Evolutionary conservation across 2,113 vertebrate genomes (phyloP).

Genomic region (Corvus moneduloides): DNA sequence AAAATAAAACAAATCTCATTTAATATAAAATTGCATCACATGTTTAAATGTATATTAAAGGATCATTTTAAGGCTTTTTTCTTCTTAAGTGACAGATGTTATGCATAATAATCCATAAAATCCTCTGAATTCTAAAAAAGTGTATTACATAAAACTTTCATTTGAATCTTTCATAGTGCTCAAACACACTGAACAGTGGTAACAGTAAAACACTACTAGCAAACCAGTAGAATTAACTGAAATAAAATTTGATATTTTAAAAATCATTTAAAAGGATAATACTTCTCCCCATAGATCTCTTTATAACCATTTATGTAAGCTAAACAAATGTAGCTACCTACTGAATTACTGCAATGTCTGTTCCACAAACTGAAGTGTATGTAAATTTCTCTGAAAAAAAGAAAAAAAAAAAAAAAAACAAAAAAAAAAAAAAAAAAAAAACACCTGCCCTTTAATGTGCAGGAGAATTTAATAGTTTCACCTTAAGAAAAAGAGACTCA

Average conservation of each 20-base stretch:
- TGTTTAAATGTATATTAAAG: constrained; percentile 71
- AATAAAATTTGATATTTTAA: constrained; percentile 35
- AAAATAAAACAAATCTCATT: constrained; percentile 55
- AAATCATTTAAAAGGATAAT: not conserved
- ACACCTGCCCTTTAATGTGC: constrained; percentile 60
- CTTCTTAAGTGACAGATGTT: constrained; percentile 72
- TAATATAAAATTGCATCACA: constrained; percentile 62
- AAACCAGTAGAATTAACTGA: constrained; percentile 55
- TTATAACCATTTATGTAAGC: not conserved
- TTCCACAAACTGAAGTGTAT: constrained; percentile 33
- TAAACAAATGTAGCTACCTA: not conserved
- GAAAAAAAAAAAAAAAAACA: not conserved
- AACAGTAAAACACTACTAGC: constrained; percentile 55
- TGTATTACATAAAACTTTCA: constrained; percentile 66
- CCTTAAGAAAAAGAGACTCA: constrained; percentile 35
- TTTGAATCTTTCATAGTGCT: constrained; percentile 68
- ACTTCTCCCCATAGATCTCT: not conserved
- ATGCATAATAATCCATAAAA: constrained; percentile 74
- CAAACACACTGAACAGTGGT: constrained; percentile 42
- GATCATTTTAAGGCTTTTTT: constrained; percentile 64
- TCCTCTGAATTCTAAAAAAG: constrained; percentile 67
- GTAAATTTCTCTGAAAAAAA: constrained; percentile 55
- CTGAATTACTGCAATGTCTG: not conserved
- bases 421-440: not conserved
- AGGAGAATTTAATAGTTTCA: constrained; percentile 48